Evolutionary conservation across 2,113 vertebrate species (phyloP).

Genomic region (Tragelaphus imberbis): DNA sequence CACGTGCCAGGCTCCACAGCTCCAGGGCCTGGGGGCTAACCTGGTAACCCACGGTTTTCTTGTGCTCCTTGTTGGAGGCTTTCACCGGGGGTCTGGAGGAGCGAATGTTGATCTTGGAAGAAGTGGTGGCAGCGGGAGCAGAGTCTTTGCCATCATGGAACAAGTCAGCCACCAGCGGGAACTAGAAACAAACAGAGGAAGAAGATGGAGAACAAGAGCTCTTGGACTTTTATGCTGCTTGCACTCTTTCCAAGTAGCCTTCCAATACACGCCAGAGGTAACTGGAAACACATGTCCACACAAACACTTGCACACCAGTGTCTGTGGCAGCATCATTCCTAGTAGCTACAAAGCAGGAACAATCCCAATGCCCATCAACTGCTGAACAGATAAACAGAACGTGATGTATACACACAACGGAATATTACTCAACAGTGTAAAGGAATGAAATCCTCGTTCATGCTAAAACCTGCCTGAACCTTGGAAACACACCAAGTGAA

Average conservation of each 20-base stretch:
- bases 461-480: too few relatives aligned
- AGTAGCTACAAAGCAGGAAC: neutral
- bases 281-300: neutral
- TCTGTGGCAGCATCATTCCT: neutral
- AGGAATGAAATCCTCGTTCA: neutral
- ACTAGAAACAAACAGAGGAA: slow-evolving; percentile 74
- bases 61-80: slow-evolving; percentile 91
- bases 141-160: slow-evolving; percentile 86
- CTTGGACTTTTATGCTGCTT: neutral
- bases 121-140: neutral
- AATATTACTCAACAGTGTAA: neutral
- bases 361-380: neutral
- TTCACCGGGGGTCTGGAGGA: slow-evolving; percentile 82
- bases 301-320: rapidly evolving
- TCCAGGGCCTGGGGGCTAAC: slow-evolving; percentile 67
- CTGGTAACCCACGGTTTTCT: slow-evolving; percentile 94
- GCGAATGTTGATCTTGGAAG: slow-evolving; percentile 84
- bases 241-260: neutral
- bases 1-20: rapidly evolving
- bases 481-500: neutral
- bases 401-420: rapidly evolving
- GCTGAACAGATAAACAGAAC: rapidly evolving
- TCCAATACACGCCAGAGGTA: neutral
- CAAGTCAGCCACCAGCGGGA: slow-evolving; percentile 90
- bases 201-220: neutral